phyloP scores from a whole-genome alignment of 2,113 vertebrate species.

The Anguilla japonica region DNA sequence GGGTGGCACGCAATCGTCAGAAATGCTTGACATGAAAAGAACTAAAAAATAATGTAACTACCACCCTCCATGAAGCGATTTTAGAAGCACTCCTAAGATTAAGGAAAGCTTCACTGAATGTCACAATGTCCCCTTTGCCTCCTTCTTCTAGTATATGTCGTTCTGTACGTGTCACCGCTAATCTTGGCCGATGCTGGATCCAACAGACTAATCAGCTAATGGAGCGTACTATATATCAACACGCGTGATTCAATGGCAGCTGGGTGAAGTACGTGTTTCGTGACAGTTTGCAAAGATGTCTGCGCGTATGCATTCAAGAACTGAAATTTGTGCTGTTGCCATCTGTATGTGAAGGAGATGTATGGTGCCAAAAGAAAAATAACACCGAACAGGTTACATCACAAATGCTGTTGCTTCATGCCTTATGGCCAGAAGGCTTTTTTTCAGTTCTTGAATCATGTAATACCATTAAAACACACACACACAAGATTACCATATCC shows the following conservation, averaged over 20 bases:
- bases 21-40: background rate
- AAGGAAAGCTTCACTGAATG: background rate
- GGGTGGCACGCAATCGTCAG: background rate
- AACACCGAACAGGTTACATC: background rate
- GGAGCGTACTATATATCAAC: background rate
- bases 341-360: background rate
- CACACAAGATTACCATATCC: conserved; percentile 12
- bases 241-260: background rate
- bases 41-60: background rate
- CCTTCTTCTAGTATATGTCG: background rate
- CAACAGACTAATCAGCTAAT: background rate
- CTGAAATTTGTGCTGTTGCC: conserved; percentile 12
- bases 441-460: conserved; percentile 32
- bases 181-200: background rate
- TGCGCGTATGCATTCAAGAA: conserved; percentile 15
- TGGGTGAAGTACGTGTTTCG: background rate
- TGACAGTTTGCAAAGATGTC: background rate
- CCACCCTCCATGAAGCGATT: background rate
- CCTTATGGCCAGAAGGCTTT: background rate
- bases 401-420: background rate
- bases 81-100: background rate
- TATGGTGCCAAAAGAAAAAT: background rate
- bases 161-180: background rate
- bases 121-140: background rate
- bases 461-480: conserved; percentile 12